Percentiles rank a stretch among this genome's conserved stretches.
These are phyloP conservation scores for Dimorphilus gyrociliatus DNA, from an alignment of 2,888 invertebrate genomes.

Conservation along the genomic window DNA sequence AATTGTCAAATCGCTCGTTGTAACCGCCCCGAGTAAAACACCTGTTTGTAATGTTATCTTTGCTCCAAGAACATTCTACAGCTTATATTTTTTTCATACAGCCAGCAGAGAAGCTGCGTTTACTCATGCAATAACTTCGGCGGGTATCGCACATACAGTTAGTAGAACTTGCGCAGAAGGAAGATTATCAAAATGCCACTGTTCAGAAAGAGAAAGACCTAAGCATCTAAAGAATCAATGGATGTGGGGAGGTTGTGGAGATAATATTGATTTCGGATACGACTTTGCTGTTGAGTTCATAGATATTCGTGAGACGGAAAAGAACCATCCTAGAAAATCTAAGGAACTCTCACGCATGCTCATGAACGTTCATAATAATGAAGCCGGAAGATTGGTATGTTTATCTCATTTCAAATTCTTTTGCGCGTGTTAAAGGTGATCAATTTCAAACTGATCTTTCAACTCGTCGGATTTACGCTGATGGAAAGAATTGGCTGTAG, in stretches of 20 bases:
- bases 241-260: constrained; percentile 97
- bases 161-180: constrained; percentile 82
- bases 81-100: too few relatives aligned
- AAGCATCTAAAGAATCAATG: constrained; percentile 70
- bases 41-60: not conserved
- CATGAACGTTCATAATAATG: constrained; percentile 95
- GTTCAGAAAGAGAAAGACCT: constrained; percentile 64
- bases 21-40: not conserved
- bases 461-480: too few relatives aligned
- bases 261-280: constrained; percentile 68
- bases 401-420: too few relatives aligned
- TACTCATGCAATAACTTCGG: constrained; percentile 44
- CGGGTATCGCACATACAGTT: constrained; percentile 63
- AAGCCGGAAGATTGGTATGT: constrained; percentile 82
- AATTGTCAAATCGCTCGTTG: too few relatives aligned
- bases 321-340: constrained; percentile 62
- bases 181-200: constrained; percentile 70
- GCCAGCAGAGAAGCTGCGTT: constrained; percentile 45
- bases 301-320: constrained; percentile 63
- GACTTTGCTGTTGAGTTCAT: constrained; percentile 86
- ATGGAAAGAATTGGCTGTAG: too few relatives aligned
- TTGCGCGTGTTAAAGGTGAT: not conserved
- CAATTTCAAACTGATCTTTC: too few relatives aligned
- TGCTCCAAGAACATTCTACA: not conserved
- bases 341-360: constrained; percentile 63